These are phyloP conservation scores for Drosophila multiciliata DNA, from an alignment of 2,888 invertebrate genomes.

Conservation along the genomic window DNA sequence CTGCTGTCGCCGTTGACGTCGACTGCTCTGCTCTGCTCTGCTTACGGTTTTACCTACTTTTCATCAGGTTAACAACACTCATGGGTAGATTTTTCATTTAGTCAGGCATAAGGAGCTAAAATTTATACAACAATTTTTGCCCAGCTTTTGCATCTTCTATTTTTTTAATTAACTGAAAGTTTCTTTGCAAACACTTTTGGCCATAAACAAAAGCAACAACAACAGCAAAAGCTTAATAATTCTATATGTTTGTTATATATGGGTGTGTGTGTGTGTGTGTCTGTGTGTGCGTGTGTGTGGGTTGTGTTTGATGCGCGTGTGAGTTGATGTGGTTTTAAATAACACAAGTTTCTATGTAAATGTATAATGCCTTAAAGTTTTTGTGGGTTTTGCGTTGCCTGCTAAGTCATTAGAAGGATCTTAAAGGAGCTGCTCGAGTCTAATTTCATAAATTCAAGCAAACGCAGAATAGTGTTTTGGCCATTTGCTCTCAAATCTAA, in stretches of 20 bases:
- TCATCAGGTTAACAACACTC: conserved; percentile 81
- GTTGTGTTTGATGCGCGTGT: conserved; percentile 1
- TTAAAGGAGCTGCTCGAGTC: conserved; percentile 3
- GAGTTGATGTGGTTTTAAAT: conserved; percentile 27
- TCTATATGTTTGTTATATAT: conserved; percentile 18
- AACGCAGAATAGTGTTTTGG: neutral
- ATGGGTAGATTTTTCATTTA: conserved; percentile 79
- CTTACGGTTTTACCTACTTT: conserved; percentile 72
- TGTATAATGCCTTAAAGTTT: conserved; percentile 62
- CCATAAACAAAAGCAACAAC: conserved; percentile 18
- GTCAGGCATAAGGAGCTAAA: conserved; percentile 64
- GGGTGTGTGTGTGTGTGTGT: conserved; percentile 21
- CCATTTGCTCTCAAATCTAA: neutral
- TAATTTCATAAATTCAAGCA: conserved; percentile 16
- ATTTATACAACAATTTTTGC: conserved; percentile 70
- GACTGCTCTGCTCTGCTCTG: conserved; percentile 11
- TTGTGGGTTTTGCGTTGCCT: conserved; percentile 54
- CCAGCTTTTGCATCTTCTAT: conserved; percentile 13
- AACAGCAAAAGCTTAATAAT: conserved; percentile 46
- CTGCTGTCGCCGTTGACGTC: conserved; percentile 1
- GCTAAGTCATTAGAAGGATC: conserved; percentile 38
- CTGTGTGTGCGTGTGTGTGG: conserved; percentile 7
- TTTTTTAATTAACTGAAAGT: conserved; percentile 68
- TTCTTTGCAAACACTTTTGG: conserved; percentile 51
- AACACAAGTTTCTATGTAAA: conserved; percentile 43